Evolutionary conservation across 2,113 vertebrate species (phyloP).

Genomic region (Lagopus muta): DNA sequence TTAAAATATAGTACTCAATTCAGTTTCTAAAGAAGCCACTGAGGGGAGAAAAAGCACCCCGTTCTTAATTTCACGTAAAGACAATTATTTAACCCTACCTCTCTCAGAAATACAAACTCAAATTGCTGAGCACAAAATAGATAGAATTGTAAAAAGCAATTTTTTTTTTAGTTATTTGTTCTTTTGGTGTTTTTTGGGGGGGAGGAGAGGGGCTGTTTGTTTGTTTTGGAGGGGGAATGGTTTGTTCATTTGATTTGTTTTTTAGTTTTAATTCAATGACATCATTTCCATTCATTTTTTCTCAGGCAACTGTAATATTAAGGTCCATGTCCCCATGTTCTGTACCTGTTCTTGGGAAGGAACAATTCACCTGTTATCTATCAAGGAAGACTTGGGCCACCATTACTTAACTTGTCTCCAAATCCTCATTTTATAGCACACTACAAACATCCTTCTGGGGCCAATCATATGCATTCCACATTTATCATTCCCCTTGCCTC

Average conservation of each 20-base stretch:
- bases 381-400: background rate
- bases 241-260: background rate
- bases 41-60: background rate
- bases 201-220: no score
- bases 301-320: background rate
- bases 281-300: background rate
- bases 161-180: background rate
- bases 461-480: background rate
- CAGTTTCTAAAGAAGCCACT: background rate
- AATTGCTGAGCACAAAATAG: background rate
- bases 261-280: background rate
- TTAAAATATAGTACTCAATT: background rate
- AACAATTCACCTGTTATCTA: background rate
- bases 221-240: no score
- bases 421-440: background rate
- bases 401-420: background rate
- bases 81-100: background rate
- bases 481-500: background rate
- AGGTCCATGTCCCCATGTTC: background rate
- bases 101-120: background rate
- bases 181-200: background rate
- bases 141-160: background rate
- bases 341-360: background rate
- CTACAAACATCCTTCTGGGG: background rate
- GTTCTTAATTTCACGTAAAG: background rate